These are phyloP conservation scores for Agraylea sexmaculata DNA, from an alignment of 1,140 invertebrate genomes.

Conservation along the genomic window DNA sequence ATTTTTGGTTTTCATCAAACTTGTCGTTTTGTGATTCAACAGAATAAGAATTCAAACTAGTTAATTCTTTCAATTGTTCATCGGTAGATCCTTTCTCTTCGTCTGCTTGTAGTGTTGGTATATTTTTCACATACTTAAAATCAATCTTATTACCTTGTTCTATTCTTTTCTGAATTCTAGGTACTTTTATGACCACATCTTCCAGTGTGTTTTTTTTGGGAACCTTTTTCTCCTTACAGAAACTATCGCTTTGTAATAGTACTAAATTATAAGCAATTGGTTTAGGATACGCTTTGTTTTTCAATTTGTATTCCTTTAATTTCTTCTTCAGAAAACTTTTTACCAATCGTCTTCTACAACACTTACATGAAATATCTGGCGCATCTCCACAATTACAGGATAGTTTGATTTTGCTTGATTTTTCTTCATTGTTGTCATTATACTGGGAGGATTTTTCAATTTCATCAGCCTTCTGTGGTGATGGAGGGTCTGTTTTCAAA, in stretches of 20 bases:
- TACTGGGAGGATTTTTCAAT: no score
- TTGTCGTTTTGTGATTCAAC: neutral
- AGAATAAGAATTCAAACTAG: slow-evolving; percentile 13
- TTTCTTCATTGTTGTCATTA: no score
- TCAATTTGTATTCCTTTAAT: no score
- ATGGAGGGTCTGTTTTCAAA: no score
- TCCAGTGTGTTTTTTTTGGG: slow-evolving; percentile 23
- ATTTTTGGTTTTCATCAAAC: neutral
- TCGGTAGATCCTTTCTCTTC: slow-evolving; percentile 15
- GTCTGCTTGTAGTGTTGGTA: neutral
- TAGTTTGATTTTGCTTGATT: no score
- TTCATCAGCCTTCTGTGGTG: no score
- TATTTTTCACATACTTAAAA: neutral
- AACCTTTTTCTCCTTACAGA: slow-evolving; percentile 27
- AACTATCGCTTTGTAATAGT: slow-evolving; percentile 34
- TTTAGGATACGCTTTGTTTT: slow-evolving; percentile 27
- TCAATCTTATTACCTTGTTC: slow-evolving; percentile 1
- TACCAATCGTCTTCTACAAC: no score
- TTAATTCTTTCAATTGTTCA: slow-evolving; percentile 16
- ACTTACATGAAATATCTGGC: no score
- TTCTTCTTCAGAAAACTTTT: no score
- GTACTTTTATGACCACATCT: slow-evolving; percentile 35
- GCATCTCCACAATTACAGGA: no score
- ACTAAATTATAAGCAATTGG: slow-evolving; percentile 37
- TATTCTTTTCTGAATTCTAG: slow-evolving; percentile 20